These are phyloP conservation scores for Melanotaenia nigrans DNA, from an alignment of 2,797 vertebrate genomes.

Conservation along the genomic window DNA sequence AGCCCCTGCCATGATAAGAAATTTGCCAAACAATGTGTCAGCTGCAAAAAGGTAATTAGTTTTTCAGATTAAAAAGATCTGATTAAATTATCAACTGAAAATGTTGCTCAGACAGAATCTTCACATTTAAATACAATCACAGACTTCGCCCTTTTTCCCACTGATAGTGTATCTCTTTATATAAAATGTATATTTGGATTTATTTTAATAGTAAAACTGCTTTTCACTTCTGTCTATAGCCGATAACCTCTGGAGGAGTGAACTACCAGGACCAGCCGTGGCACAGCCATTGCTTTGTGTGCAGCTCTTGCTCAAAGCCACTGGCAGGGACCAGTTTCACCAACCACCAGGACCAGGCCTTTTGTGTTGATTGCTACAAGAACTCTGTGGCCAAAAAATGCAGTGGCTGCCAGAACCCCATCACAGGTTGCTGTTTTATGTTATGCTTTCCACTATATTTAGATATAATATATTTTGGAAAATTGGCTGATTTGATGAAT, in stretches of 20 bases:
- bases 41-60: slow-evolving; percentile 91
- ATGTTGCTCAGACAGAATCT: background rate
- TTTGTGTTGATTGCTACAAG: slow-evolving; percentile 98
- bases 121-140: background rate
- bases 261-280: slow-evolving; percentile 97
- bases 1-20: slow-evolving; percentile 93
- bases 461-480: background rate
- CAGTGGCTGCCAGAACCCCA: slow-evolving; percentile 91
- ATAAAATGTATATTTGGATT: background rate
- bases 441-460: background rate
- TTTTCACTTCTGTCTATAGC: slow-evolving; percentile 70
- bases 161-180: background rate
- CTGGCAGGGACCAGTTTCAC: slow-evolving; percentile 93
- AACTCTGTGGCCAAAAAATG: slow-evolving; percentile 95
- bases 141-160: background rate
- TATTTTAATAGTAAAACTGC: background rate
- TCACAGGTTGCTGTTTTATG: slow-evolving; percentile 85
- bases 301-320: slow-evolving; percentile 90
- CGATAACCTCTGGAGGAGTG: slow-evolving; percentile 94
- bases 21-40: slow-evolving; percentile 92
- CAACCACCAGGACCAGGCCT: slow-evolving; percentile 91
- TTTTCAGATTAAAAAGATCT: background rate
- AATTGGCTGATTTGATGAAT: background rate
- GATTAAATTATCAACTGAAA: background rate
- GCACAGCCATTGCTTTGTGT: slow-evolving; percentile 96